A percentile compares a stretch with the other conserved stretches of the same genome.
Conservation (phyloP, 2,797 vertebrate genomes). For the Arremon aurantiirostris region DNA sequence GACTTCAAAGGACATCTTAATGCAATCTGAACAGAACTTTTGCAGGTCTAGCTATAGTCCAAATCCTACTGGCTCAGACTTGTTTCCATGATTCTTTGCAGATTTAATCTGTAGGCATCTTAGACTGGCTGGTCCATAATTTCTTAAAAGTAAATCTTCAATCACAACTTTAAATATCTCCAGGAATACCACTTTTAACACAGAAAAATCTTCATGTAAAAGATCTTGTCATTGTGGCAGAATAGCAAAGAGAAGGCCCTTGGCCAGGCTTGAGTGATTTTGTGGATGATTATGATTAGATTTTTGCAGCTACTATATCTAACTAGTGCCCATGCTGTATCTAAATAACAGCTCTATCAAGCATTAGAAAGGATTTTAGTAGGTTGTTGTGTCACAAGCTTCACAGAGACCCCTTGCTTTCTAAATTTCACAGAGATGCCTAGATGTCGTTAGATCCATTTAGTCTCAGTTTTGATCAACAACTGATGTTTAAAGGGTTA, state of each 20-base stretch:
- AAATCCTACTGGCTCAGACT: neutral
- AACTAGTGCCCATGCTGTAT: neutral
- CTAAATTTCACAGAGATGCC: neutral
- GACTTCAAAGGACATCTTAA: neutral
- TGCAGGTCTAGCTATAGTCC: neutral
- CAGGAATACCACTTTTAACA: neutral
- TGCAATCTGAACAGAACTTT: neutral
- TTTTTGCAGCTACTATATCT: neutral
- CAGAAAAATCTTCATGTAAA: neutral
- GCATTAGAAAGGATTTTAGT: neutral
- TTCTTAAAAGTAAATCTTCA: neutral
- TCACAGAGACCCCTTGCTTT: neutral
- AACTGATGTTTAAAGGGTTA: neutral
- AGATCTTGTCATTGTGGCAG: neutral
- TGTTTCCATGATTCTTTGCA: neutral
- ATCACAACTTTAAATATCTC: neutral
- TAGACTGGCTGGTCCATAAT: neutral
- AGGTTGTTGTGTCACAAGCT: neutral
- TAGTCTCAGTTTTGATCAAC: neutral
- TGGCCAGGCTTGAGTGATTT: neutral
- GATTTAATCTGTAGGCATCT: neutral
- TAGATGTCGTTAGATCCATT: neutral
- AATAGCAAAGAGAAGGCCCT: neutral
- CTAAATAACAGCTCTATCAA: neutral
- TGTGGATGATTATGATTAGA: neutral